phyloP scores from a whole-genome alignment of 1,140 invertebrate genomes.

The Drosophila murphyi region DNA sequence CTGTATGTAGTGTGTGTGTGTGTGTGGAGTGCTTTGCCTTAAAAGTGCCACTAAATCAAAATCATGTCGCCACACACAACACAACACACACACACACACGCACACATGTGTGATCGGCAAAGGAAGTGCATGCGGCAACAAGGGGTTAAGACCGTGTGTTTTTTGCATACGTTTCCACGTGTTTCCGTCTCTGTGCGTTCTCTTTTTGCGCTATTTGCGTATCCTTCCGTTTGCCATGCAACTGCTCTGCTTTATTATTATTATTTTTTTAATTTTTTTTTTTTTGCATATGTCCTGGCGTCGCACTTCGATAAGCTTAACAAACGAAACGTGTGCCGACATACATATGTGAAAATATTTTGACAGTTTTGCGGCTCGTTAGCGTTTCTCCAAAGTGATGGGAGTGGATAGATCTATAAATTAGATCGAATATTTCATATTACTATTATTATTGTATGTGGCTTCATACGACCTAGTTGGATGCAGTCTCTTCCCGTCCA shows the following conservation, averaged over 20 bases:
- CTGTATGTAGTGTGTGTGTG: constrained; percentile 23
- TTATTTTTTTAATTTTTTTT: constrained; percentile 3
- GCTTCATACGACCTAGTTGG: too few species aligned
- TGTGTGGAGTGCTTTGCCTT: constrained; percentile 65
- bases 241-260: background rate
- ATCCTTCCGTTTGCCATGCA: constrained; percentile 69
- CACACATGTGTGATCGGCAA: background rate
- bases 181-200: constrained; percentile 52
- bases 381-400: constrained; percentile 39
- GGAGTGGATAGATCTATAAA: background rate
- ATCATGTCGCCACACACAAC: constrained; percentile 62
- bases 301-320: constrained; percentile 56
- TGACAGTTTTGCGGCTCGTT: constrained; percentile 82
- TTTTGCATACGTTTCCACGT: constrained; percentile 72
- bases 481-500: too few species aligned
- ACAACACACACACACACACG: constrained; percentile 9
- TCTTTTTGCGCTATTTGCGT: constrained; percentile 60
- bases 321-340: constrained; percentile 56
- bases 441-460: too few species aligned
- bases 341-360: constrained; percentile 76
- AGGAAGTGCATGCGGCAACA: constrained; percentile 59
- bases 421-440: background rate
- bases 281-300: constrained; percentile 59
- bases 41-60: constrained; percentile 84
- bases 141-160: constrained; percentile 70